Evolutionary conservation across 2,888 invertebrate genomes (phyloP).

Genomic region (Diarsia brunnea): DNA sequence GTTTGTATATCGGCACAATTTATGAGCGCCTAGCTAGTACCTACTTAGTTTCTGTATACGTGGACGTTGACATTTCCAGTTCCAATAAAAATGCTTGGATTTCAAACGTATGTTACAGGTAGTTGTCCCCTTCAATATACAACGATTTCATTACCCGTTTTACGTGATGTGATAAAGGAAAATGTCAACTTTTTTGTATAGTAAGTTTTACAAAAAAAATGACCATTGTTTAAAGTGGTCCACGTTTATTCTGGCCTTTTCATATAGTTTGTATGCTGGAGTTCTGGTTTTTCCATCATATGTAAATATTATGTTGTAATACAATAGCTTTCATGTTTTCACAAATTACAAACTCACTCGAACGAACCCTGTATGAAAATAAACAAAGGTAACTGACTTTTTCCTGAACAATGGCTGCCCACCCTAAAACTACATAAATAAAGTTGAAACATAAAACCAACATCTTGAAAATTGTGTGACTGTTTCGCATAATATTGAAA

Average conservation of each 20-base stretch:
- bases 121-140: no score
- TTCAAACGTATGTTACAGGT: no score
- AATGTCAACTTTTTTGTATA: no score
- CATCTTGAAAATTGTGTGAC: background rate
- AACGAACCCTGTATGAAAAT: background rate
- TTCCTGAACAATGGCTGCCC: conserved; percentile 6
- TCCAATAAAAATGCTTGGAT: background rate
- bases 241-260: no score
- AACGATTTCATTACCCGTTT: no score
- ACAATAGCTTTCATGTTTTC: background rate
- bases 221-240: no score
- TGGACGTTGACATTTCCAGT: background rate
- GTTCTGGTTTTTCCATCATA: background rate
- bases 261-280: no score
- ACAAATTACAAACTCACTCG: background rate
- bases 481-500: background rate
- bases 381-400: conserved; percentile 12
- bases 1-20: background rate
- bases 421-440: background rate
- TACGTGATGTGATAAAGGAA: no score
- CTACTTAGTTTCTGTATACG: background rate
- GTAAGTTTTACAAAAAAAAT: no score
- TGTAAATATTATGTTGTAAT: background rate
- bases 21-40: background rate
- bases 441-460: background rate